These are phyloP conservation scores for Intellagama lesueurii DNA, from an alignment of 2,797 vertebrate species.

Conservation along the genomic window DNA sequence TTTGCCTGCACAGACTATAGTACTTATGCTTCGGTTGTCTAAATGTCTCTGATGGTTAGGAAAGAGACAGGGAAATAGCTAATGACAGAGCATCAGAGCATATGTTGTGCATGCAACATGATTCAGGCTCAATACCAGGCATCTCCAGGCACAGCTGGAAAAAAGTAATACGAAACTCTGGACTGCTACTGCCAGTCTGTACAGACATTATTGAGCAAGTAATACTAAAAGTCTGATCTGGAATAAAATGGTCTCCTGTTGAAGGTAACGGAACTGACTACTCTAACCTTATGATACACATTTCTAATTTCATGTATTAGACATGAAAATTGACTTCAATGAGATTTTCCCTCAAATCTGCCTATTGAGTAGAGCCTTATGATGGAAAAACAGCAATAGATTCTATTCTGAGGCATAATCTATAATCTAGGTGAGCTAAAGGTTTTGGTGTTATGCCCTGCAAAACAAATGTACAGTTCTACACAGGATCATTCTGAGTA, in stretches of 20 bases:
- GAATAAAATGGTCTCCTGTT: background rate
- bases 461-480: background rate
- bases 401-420: background rate
- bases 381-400: background rate
- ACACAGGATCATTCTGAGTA: background rate
- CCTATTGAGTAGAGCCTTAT: background rate
- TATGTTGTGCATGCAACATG: background rate
- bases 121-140: background rate
- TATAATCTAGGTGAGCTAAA: background rate
- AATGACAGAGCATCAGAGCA: no score
- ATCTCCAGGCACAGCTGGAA: background rate
- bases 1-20: constrained; percentile 40
- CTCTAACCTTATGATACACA: background rate
- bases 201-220: background rate
- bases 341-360: background rate
- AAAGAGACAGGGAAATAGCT: no score
- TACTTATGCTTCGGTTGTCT: background rate
- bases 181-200: background rate
- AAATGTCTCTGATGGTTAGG: background rate
- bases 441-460: background rate
- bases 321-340: background rate
- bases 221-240: background rate
- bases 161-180: background rate
- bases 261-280: background rate
- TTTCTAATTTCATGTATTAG: background rate